Evolutionary conservation across 1,140 invertebrate species (phyloP), one percentile per base, ranked within the genome.

Genomic region (Radopholus similis): DNA sequence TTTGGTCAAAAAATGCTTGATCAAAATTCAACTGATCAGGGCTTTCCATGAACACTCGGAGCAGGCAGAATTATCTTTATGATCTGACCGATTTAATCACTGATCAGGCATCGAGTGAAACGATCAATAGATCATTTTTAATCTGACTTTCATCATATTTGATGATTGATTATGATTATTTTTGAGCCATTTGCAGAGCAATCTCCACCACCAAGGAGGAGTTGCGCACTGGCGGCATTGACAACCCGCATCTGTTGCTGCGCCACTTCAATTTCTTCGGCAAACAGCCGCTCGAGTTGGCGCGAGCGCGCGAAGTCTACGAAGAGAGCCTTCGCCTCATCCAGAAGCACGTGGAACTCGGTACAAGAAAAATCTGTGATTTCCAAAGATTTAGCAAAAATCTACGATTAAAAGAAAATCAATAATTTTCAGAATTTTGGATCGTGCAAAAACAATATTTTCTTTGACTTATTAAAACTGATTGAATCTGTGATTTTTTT

Each of bases 231-330:
- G 44, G 44, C 21, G n/a, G n/a, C n/a, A 21, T 62, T 11, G 47
- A 42, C 35, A 64, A 47, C 34, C 76, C 81, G 15, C 23, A 73
- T 21, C 70, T 82, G 37, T 55, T 81, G 8, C 68, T 81, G 55
- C 56, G 67, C 21, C 74, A 83, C 37, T 81, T 81, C 56, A 73
- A 71, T 59, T 81, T 81, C 64, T 62, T 78, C 4, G 62, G 69
- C 37, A 83, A 82, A 40, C 64, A 69, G 28, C 77, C 78, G 21
- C 64, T 74, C 28, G 80, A 81, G 64, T 64, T 81, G 30, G 71
- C 73, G 35, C 71, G 70, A 55, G 74, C 81, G 18, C 54, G 79
- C 37, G 79, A 81, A 56, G 82, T 81, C 53, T 81, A 81, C 59
- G 79, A 81, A 53, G 78, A 81, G 64, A 73, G 60, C 51, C 65